Conservation (phyloP, 2,113 vertebrate species). For the Hepsetus odoe region DNA sequence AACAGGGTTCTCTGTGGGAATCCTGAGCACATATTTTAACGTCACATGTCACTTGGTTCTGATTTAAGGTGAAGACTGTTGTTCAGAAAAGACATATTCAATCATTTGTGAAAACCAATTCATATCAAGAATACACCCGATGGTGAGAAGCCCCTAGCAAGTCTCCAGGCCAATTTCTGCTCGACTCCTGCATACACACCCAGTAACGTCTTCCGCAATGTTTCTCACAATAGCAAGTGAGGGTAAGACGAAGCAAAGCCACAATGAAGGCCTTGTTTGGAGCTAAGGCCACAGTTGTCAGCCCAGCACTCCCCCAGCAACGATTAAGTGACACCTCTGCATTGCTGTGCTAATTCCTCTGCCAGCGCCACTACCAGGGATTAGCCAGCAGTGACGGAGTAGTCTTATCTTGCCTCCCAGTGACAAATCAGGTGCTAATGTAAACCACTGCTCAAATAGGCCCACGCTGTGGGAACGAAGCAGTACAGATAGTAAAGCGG, state of each 20-base stretch:
- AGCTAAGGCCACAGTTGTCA: conserved; percentile 32
- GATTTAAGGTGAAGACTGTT: not conserved
- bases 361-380: conserved; percentile 61
- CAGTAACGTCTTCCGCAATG: conserved; percentile 5
- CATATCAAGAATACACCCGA: not conserved
- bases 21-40: not conserved
- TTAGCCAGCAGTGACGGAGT: conserved; percentile 61
- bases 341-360: conserved; percentile 55
- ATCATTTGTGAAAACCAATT: not conserved
- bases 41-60: not conserved
- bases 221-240: conserved; percentile 30
- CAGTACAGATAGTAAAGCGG: conserved; percentile 45
- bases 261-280: conserved; percentile 46
- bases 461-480: conserved; percentile 19
- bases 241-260: conserved; percentile 2
- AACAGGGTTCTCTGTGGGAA: not conserved
- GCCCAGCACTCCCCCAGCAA: conserved; percentile 20
- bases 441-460: conserved; percentile 54
- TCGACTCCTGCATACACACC: not conserved
- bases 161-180: not conserved
- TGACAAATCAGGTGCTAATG: conserved; percentile 73
- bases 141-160: not conserved
- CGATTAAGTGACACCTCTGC: conserved; percentile 49
- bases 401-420: conserved; percentile 72
- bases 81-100: not conserved